phyloP scores from a whole-genome alignment of 35 echinoderm and acorn worm genomes.

The Acanthaster planci region DNA sequence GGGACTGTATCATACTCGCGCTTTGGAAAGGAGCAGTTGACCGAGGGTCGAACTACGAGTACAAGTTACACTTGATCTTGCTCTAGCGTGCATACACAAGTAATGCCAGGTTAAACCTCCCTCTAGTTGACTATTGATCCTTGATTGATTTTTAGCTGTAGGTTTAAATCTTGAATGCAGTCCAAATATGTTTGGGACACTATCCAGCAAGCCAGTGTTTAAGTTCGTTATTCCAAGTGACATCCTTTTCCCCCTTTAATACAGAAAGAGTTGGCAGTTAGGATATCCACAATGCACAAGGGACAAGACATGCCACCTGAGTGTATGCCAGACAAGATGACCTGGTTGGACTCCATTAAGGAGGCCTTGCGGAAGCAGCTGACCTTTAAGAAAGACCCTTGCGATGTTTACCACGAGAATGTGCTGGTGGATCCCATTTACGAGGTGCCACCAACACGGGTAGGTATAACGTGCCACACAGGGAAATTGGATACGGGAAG shows the following conservation, averaged over 20 bases:
- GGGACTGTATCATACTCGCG: too few species aligned
- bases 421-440: conserved; percentile 25
- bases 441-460: conserved; percentile 32
- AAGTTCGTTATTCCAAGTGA: not conserved
- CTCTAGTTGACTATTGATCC: too few species aligned
- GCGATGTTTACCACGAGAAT: conserved; percentile 26
- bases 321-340: conserved; percentile 20
- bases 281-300: not conserved
- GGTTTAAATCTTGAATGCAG: too few species aligned
- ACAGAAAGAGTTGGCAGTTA: conserved; percentile 26
- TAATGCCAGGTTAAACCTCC: too few species aligned
- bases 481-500: too few species aligned
- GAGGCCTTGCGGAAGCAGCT: conserved; percentile 9
- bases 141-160: too few species aligned
- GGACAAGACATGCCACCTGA: not conserved
- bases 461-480: not conserved
- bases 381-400: conserved; percentile 2
- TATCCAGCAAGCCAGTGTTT: not conserved
- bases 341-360: not conserved
- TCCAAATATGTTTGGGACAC: not conserved
- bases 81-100: too few species aligned
- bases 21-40: too few species aligned
- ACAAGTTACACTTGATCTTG: too few species aligned
- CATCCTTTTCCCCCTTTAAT: not conserved
- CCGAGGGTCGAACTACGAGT: too few species aligned